These are phyloP conservation scores for Noctilio leporinus DNA, from an alignment of 2,113 vertebrate genomes.

Conservation along the genomic window DNA sequence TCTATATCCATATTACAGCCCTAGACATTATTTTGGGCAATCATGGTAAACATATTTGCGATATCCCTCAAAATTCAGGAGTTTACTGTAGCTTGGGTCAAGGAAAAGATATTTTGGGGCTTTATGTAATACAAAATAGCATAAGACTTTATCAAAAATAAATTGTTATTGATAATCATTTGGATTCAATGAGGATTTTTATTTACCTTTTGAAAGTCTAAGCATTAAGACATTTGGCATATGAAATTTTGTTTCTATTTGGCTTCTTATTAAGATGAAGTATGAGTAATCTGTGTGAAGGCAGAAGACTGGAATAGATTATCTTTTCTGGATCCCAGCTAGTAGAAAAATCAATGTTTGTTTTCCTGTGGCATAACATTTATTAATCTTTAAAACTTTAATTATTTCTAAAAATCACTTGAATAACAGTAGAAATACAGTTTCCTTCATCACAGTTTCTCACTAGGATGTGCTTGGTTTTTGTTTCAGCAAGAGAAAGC, in stretches of 20 bases:
- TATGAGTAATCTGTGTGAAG: neutral
- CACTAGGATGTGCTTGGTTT: neutral
- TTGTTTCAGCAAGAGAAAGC: conserved; percentile 78
- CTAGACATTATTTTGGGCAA: neutral
- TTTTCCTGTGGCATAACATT: neutral
- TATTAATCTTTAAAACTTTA: conserved; percentile 17
- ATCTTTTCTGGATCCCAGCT: neutral
- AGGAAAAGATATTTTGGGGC: neutral
- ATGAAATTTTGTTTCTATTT: conserved; percentile 7
- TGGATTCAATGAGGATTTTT: neutral
- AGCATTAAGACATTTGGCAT: neutral
- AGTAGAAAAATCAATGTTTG: neutral
- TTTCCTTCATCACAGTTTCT: neutral
- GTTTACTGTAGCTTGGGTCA: neutral
- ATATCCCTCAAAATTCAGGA: neutral
- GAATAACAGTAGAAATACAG: neutral
- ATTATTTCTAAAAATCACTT: conserved; percentile 5
- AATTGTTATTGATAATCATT: neutral
- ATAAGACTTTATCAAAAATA: neutral
- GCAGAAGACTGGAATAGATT: neutral
- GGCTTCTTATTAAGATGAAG: neutral
- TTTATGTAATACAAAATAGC: neutral
- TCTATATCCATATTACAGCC: neutral
- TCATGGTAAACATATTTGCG: neutral
- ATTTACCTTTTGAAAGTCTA: neutral